Evolutionary conservation across 2,797 vertebrate genomes (phyloP), one percentile per base, ranked within the genome.

Genomic region (Myotis pilosus): DNA sequence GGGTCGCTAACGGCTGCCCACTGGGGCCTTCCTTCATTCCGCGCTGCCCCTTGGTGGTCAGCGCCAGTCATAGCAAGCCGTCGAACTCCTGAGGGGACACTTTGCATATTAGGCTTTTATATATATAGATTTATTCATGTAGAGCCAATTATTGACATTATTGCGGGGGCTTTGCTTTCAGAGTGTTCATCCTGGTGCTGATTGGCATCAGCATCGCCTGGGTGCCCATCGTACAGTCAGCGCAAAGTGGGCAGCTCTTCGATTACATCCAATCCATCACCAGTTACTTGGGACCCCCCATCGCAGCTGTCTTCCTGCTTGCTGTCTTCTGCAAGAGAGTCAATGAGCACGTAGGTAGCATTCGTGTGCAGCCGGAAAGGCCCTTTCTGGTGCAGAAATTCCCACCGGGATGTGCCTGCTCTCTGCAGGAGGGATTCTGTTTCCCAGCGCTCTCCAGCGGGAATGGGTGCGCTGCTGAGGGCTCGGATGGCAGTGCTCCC

Each of bases 211-310:
- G 99, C 97, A 99, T 99, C 0, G 99, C 99, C 16, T 99, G 99
- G 99, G 99, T 99, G 74, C 99, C 99, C 0, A 78, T 99, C 1
- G 98, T 99, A 49, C 99, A 99, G 97, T 98, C 98, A 0, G 98
- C 99, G n/a, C 99, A 99, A 95, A 99, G 98, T 16, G 99, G 99
- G 36, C 99, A 99, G 93, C 99, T 99, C 60, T 99, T 99, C 1
- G 99, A 99, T 96, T 99, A 99, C 74, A 99, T 99, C 71, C 98
- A 99, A 97, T 99, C 99, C 13, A 96, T 99, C 94, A 99, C 99
- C 87, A 99, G 99, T 93, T 99, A 98, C 98, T 97, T 99, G 93
- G 99, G 99, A 0, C 99, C 99, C 2, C 99, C 99, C 60, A 99
- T 99, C 2, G 98, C 98, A 0, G 98, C 99, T 0, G 98, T 99